These are phyloP conservation scores for Eucriotettix oculatus DNA, from an alignment of 2,888 invertebrate species.

Conservation along the genomic window DNA sequence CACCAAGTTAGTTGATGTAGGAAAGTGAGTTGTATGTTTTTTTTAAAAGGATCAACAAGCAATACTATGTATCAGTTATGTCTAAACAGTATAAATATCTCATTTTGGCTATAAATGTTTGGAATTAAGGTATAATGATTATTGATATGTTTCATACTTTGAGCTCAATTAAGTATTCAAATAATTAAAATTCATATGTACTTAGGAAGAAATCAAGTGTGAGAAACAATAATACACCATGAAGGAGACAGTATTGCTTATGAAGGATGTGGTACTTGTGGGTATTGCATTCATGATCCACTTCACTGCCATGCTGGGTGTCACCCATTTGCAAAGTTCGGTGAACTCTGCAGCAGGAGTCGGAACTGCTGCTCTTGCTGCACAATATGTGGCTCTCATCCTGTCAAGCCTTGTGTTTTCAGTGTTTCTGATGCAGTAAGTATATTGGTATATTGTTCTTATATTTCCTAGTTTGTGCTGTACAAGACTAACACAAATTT, in stretches of 20 bases:
- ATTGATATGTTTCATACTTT: too few species aligned
- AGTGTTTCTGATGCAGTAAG: neutral
- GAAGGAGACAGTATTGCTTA: neutral
- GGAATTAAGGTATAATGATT: too few species aligned
- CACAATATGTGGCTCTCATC: neutral
- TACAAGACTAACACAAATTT: neutral
- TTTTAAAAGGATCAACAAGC: too few species aligned
- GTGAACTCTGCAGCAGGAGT: neutral
- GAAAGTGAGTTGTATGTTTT: too few species aligned
- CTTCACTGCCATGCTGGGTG: slow-evolving; percentile 1
- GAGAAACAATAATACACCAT: neutral
- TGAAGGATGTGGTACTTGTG: neutral
- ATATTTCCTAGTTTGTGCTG: neutral
- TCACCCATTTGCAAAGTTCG: neutral
- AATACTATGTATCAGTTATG: too few species aligned
- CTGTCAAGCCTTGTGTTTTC: neutral
- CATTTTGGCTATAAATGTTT: too few species aligned
- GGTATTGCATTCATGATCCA: neutral
- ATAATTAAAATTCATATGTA: too few species aligned
- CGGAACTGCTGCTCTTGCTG: neutral
- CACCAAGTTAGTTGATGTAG: too few species aligned
- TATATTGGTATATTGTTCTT: neutral
- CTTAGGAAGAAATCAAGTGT: too few species aligned
- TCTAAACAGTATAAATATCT: too few species aligned
- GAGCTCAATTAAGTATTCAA: too few species aligned